phyloP scores from a whole-genome alignment of 2,797 vertebrate genomes.

The Enteromius argenteus region DNA sequence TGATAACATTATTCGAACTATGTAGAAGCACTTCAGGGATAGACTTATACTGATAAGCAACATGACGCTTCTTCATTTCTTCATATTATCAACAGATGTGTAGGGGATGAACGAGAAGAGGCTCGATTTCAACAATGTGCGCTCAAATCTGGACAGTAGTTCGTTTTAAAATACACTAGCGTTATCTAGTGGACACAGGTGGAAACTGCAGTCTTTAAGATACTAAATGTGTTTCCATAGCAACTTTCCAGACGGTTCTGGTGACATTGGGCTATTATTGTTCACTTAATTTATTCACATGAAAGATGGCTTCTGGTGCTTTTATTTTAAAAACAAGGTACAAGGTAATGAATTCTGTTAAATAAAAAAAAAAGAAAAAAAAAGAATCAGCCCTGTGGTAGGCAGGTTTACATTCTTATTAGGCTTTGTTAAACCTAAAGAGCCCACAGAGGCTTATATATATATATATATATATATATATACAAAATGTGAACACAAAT shows the following conservation, averaged over 20 bases:
- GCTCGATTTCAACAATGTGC: conserved; percentile 11
- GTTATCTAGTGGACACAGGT: conserved; percentile 70
- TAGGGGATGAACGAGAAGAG: neutral
- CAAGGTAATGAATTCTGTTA: neutral
- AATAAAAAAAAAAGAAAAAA: neutral
- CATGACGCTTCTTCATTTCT: neutral
- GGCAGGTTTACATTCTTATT: neutral
- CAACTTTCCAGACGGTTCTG: conserved; percentile 88
- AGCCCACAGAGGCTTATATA: neutral
- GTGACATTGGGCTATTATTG: conserved; percentile 55
- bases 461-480: neutral
- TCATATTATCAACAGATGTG: conserved; percentile 16
- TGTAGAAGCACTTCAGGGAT: conserved; percentile 3
- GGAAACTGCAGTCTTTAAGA: conserved; percentile 58
- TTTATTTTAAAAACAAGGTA: conserved; percentile 65
- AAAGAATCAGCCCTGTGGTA: neutral
- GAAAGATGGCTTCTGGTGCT: conserved; percentile 51
- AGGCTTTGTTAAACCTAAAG: neutral
- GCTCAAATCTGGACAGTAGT: conserved; percentile 14
- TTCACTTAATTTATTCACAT: conserved; percentile 36
- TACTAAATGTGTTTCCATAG: conserved; percentile 87
- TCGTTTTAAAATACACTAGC: conserved; percentile 63
- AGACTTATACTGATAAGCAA: neutral
- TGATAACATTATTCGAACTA: neutral
- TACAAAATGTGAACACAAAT: neutral